Conservation (phyloP, 2,888 invertebrate species). For the Caenorhabditis sp. region DNA sequence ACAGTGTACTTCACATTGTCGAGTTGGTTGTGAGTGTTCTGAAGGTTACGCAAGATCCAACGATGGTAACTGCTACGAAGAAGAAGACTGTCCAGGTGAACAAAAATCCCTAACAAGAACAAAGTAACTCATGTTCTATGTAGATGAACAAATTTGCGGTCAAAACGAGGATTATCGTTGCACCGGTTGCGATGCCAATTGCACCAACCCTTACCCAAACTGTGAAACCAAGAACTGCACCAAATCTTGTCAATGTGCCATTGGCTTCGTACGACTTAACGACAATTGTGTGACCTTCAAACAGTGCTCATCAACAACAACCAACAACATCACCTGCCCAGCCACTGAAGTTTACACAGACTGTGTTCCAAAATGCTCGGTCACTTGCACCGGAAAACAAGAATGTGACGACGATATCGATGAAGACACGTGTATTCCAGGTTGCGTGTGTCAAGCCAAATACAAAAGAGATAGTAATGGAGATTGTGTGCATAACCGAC, state of each 20-base stretch:
- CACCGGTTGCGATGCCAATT: conserved; percentile 20
- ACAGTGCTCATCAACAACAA: conserved; percentile 2
- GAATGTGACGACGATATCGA: conserved; percentile 13
- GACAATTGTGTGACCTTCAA: conserved; percentile 25
- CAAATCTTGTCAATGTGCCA: conserved; percentile 17
- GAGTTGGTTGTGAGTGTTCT: conserved; percentile 15
- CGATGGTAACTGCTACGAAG: conserved; percentile 29
- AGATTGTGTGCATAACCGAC: conserved; percentile 27
- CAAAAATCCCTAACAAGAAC: too few species aligned
- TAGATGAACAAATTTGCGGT: conserved; percentile 10
- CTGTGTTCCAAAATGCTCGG: conserved; percentile 23
- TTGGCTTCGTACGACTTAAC: conserved; percentile 24
- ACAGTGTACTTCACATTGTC: conserved; percentile 24
- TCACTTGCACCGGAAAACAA: conserved; percentile 15
- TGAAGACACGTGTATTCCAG: conserved; percentile 6
- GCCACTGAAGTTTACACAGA: conserved; percentile 24
- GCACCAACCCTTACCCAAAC: conserved; percentile 17
- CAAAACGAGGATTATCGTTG: conserved; percentile 27
- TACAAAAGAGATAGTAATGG: conserved; percentile 27
- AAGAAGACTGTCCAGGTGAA: conserved; percentile 17
- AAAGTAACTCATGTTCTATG: too few species aligned
- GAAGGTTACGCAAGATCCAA: conserved; percentile 14
- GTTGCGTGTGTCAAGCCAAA: conserved; percentile 26
- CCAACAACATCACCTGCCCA: conserved; percentile 18
- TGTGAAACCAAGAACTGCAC: conserved; percentile 14